Conservation (phyloP, 2,888 invertebrate species). For the Oxycera nigricornis region DNA sequence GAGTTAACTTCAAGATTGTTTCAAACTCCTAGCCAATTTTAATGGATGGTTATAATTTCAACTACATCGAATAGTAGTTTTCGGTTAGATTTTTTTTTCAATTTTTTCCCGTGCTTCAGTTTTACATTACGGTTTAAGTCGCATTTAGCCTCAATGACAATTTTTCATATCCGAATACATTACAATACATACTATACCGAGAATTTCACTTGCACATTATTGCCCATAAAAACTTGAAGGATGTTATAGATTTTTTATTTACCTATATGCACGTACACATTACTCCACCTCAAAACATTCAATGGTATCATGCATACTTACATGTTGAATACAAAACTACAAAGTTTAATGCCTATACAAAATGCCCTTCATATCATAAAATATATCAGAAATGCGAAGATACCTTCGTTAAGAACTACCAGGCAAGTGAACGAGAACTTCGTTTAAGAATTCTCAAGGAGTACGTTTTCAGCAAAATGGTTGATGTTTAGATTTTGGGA, state of each 20-base stretch:
- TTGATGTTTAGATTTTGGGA: not conserved
- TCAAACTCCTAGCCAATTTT: too few relatives aligned
- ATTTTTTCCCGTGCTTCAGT: too few relatives aligned
- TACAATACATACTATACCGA: too few relatives aligned
- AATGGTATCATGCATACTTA: not conserved
- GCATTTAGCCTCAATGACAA: too few relatives aligned
- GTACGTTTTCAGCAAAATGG: not conserved
- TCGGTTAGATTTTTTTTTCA: too few relatives aligned
- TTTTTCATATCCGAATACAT: too few relatives aligned
- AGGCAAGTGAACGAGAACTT: not conserved
- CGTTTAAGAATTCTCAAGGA: conserved; percentile 3
- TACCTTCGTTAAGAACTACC: not conserved
- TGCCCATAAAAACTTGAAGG: conserved; percentile 10
- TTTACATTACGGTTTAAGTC: too few relatives aligned
- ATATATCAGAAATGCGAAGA: not conserved
- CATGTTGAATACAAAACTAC: not conserved
- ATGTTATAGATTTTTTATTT: conserved; percentile 15
- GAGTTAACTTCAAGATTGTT: too few relatives aligned
- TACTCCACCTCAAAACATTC: not conserved
- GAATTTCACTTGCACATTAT: not conserved
- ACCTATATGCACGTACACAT: not conserved
- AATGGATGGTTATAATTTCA: too few relatives aligned
- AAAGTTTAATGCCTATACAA: not conserved
- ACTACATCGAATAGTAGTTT: too few relatives aligned
- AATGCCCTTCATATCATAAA: not conserved